These are phyloP conservation scores for Anagrus nilaparvatae DNA, from an alignment of 1,140 invertebrate genomes.

Conservation along the genomic window DNA sequence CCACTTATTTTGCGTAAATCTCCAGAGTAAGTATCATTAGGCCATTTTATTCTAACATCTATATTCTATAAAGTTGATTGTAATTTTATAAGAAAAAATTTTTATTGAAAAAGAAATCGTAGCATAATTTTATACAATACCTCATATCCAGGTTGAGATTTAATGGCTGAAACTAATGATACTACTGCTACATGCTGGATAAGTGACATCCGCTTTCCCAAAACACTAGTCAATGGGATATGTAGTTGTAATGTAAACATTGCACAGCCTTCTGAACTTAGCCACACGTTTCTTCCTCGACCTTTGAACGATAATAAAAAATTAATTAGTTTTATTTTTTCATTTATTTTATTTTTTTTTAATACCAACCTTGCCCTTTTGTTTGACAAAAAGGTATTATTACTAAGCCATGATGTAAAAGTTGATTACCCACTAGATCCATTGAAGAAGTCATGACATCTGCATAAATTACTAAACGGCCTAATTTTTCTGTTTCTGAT, in stretches of 20 bases:
- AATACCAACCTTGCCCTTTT: slow-evolving; percentile 54
- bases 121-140: no score
- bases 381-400: slow-evolving; percentile 72
- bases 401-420: slow-evolving; percentile 62
- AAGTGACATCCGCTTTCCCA: slow-evolving; percentile 67
- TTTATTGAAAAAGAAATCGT: no score
- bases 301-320: slow-evolving; percentile 42
- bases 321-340: no score
- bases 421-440: slow-evolving; percentile 51
- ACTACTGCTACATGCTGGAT: slow-evolving; percentile 78
- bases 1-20: slow-evolving; percentile 79
- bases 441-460: slow-evolving; percentile 73
- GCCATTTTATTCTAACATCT: slow-evolving; percentile 79
- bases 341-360: neutral
- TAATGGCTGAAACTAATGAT: slow-evolving; percentile 69
- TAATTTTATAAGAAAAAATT: no score
- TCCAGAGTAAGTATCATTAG: slow-evolving; percentile 87
- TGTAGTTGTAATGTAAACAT: slow-evolving; percentile 82
- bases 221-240: slow-evolving; percentile 48
- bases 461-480: slow-evolving; percentile 72
- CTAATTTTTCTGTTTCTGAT: slow-evolving; percentile 64
- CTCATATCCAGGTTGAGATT: slow-evolving; percentile 55
- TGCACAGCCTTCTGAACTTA: slow-evolving; percentile 84
- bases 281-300: slow-evolving; percentile 74
- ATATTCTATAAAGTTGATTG: slow-evolving; percentile 48